phyloP scores from a whole-genome alignment of 2,888 invertebrate species.

The Bellardia pandia region DNA sequence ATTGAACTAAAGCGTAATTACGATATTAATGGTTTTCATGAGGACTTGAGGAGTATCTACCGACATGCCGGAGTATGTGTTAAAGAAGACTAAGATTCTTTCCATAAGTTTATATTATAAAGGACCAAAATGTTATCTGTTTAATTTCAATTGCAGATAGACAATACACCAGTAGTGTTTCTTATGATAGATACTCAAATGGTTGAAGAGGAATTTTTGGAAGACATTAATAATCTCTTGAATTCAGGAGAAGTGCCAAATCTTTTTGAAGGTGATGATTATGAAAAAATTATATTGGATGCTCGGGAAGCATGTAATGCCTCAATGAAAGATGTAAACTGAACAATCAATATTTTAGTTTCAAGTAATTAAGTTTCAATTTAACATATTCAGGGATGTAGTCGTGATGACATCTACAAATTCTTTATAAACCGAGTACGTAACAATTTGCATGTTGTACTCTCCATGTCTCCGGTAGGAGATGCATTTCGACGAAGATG shows the following conservation, averaged over 20 bases:
- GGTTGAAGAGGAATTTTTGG: slow-evolving; percentile 94
- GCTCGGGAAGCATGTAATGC: slow-evolving; percentile 90
- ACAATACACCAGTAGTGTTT: slow-evolving; percentile 91
- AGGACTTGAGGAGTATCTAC: slow-evolving; percentile 92
- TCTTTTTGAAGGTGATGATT: slow-evolving; percentile 94
- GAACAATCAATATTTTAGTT: not conserved
- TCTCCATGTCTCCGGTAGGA: slow-evolving; percentile 96
- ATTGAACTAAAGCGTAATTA: slow-evolving; percentile 94
- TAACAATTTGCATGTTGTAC: slow-evolving; percentile 92
- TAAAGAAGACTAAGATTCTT: not conserved
- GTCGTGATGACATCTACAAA: slow-evolving; percentile 92
- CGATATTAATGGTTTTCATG: slow-evolving; percentile 92
- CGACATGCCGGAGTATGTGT: slow-evolving; percentile 89
- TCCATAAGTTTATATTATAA: not conserved
- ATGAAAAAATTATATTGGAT: slow-evolving; percentile 92
- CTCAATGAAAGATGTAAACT: slow-evolving; percentile 87
- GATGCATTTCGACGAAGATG: slow-evolving; percentile 94
- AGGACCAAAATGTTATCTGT: not conserved
- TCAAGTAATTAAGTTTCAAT: not conserved
- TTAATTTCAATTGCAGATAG: slow-evolving; percentile 76
- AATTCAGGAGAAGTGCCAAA: slow-evolving; percentile 97
- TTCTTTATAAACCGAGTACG: slow-evolving; percentile 94
- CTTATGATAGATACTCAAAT: slow-evolving; percentile 96
- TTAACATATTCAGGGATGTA: slow-evolving; percentile 84
- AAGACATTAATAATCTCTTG: slow-evolving; percentile 95